Conservation (phyloP, 2,888 invertebrate species). For the Merodon equestris region DNA sequence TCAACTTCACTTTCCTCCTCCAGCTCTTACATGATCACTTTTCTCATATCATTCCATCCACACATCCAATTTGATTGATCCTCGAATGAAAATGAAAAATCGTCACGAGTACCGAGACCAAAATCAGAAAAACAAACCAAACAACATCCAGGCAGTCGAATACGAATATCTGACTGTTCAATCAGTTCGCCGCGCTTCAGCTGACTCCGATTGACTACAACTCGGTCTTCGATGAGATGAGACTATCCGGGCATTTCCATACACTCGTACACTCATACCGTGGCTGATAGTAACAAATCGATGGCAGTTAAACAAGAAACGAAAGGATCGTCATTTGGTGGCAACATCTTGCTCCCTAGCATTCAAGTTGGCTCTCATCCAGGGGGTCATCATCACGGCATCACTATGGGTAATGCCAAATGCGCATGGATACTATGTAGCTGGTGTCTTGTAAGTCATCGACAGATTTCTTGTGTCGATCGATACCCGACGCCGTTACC, state of each 20-base stretch:
- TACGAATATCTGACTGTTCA: constrained; percentile 43
- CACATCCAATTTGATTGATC: constrained; percentile 43
- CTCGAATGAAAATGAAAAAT: constrained; percentile 48
- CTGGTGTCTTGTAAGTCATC: constrained; percentile 28
- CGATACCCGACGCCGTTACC: not conserved
- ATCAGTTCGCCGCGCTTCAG: constrained; percentile 16
- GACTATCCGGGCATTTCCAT: constrained; percentile 15
- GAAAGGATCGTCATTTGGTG: constrained; percentile 44
- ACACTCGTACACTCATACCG: not conserved
- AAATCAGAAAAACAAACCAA: constrained; percentile 1
- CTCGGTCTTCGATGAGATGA: not conserved
- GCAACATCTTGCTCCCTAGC: constrained; percentile 48
- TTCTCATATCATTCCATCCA: not conserved
- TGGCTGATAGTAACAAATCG: constrained; percentile 46
- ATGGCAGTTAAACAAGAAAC: constrained; percentile 55
- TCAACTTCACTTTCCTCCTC: constrained; percentile 35
- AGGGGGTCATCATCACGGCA: constrained; percentile 14
- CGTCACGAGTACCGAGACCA: constrained; percentile 32
- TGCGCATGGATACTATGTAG: constrained; percentile 10
- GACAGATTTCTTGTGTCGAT: constrained; percentile 36
- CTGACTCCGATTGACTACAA: not conserved
- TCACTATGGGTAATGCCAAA: constrained; percentile 58
- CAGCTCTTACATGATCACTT: constrained; percentile 12
- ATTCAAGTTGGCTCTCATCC: constrained; percentile 35
- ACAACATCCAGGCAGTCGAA: constrained; percentile 9